Percentiles rank a stretch among this genome's conserved stretches.
Evolutionary conservation across 2,797 vertebrate genomes (phyloP).

Genomic region (Lepilemur septentrionalis): DNA sequence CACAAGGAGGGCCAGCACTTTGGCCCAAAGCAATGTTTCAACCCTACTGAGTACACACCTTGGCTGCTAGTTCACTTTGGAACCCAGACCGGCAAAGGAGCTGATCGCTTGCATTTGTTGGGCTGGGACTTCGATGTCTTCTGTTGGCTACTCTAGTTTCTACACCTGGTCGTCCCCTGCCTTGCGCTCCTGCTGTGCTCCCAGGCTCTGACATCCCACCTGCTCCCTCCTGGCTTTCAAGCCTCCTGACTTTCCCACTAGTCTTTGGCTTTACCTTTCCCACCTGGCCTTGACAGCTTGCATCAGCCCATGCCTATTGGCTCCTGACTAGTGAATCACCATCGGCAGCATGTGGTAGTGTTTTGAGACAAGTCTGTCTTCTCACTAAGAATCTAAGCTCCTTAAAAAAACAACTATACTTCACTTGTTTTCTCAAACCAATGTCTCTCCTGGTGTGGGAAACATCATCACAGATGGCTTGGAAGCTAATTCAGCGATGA

Average conservation of each 20-base stretch:
- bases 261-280: slow-evolving; percentile 66
- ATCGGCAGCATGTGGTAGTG: neutral
- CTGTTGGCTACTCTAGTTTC: slow-evolving; percentile 15
- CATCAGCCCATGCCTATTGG: slow-evolving; percentile 30
- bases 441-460: neutral
- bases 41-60: neutral
- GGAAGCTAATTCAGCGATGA: neutral
- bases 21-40: neutral
- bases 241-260: slow-evolving; percentile 55
- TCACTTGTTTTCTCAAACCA: slow-evolving; percentile 9
- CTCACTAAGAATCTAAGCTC: neutral
- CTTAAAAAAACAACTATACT: neutral
- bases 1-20: neutral
- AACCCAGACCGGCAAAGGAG: neutral
- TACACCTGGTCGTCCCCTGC: slow-evolving; percentile 25
- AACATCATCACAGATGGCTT: neutral
- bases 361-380: slow-evolving; percentile 38
- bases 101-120: neutral
- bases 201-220: slow-evolving; percentile 36
- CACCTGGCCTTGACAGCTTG: slow-evolving; percentile 76
- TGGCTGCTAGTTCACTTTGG: neutral
- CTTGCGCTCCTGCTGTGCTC: slow-evolving; percentile 27
- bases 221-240: slow-evolving; percentile 61
- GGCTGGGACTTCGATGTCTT: slow-evolving; percentile 25
- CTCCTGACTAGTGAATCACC: slow-evolving; percentile 38